These are phyloP conservation scores for Linurgus olivaceus DNA, from an alignment of 2,797 vertebrate genomes.

Conservation along the genomic window DNA sequence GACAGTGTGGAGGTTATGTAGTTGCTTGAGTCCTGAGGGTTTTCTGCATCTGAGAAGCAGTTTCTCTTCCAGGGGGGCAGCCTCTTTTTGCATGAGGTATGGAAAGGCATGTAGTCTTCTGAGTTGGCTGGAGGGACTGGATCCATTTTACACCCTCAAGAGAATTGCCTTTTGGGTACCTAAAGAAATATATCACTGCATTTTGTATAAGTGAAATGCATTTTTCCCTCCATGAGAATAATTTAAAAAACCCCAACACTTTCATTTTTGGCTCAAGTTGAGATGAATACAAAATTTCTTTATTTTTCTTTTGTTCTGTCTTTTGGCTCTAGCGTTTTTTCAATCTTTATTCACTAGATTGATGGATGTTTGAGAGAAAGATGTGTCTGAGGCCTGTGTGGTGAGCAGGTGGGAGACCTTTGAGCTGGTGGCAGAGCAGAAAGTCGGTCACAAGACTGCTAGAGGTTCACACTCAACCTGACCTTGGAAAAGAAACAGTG, in stretches of 20 bases:
- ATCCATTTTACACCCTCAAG: neutral
- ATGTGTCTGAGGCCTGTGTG: rapidly evolving
- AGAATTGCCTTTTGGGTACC: neutral
- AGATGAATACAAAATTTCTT: neutral
- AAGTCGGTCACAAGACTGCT: rapidly evolving
- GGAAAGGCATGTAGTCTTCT: neutral
- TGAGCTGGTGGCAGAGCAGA: neutral
- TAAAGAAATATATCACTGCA: neutral
- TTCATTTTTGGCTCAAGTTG: neutral
- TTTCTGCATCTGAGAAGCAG: neutral
- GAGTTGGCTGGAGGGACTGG: neutral
- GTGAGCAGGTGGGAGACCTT: rapidly evolving
- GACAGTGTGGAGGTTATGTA: neutral
- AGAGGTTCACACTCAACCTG: neutral
- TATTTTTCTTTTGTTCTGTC: neutral
- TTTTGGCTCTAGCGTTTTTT: neutral
- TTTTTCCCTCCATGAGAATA: neutral
- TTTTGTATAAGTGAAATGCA: neutral
- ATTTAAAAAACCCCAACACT: neutral
- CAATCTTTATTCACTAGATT: neutral
- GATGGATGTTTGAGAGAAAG: neutral
- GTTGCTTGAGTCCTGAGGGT: neutral
- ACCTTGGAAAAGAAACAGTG: neutral
- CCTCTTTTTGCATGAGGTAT: neutral
- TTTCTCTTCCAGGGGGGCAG: neutral